These are phyloP conservation scores for Falco novaeseelandiae DNA, from an alignment of 2,797 vertebrate genomes.

Conservation along the genomic window DNA sequence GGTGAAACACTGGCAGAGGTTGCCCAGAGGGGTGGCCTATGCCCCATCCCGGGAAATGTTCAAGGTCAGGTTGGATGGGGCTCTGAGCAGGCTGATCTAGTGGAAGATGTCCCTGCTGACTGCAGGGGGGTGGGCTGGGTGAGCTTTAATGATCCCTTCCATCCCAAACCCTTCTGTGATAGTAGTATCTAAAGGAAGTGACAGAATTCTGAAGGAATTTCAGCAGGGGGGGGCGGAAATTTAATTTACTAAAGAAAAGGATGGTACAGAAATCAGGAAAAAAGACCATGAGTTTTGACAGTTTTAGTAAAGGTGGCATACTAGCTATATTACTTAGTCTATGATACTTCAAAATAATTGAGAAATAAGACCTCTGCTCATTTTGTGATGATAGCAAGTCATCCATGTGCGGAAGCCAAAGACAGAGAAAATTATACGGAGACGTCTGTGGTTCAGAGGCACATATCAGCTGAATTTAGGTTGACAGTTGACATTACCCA, in stretches of 20 bases:
- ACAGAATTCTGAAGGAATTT: not conserved
- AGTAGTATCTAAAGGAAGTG: not conserved
- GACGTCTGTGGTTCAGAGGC: not conserved
- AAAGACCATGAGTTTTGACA: not conserved
- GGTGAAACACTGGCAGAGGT: no score
- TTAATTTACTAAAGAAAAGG: not conserved
- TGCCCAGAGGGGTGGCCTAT: no score
- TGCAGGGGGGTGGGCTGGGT: no score
- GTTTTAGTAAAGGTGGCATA: not conserved
- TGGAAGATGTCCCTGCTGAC: no score
- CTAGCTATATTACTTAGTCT: not conserved
- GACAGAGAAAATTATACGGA: not conserved
- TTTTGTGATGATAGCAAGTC: not conserved
- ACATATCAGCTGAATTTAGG: not conserved
- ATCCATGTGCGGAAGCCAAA: not conserved
- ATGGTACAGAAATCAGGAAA: not conserved
- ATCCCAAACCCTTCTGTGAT: not conserved
- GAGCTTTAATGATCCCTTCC: no score
- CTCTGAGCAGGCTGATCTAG: no score
- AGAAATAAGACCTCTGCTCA: not conserved
- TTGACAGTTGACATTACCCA: not conserved
- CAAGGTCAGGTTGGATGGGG: no score
- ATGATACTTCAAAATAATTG: not conserved
- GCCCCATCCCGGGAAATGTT: no score
- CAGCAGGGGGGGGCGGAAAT: no score